Evolutionary conservation across 2,888 invertebrate genomes (phyloP), one percentile per base, ranked within the genome.

Genomic region (Thereva nobilitata): DNA sequence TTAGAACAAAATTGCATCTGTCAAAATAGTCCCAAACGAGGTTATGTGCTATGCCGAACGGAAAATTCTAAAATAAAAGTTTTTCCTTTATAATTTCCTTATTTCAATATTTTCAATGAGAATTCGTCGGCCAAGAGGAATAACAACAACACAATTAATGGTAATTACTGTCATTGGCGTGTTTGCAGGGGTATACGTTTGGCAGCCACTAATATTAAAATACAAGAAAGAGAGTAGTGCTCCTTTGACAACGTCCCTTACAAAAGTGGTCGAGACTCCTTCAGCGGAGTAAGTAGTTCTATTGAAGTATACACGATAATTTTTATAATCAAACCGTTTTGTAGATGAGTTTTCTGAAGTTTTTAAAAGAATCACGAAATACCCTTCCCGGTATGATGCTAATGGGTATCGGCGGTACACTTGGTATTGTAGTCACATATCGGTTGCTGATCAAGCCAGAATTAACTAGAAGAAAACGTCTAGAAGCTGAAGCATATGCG

Each of bases 161-260:
- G 64, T 83, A 67, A 79, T 78, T 44, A 76, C 78, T 37, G 76
- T 76, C 9, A 12, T 82, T 66, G 83, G 76, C 10, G 67, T 64
- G 4, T 1, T 55, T 54, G 45, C 54, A 35, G 64, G 74, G 4
- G 54, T n/a, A 70, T 83, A 83, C 70, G 82, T 82, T 78, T 83
- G 82, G 82, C 76, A 78, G 66, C 83, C 83, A 47, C 70, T 81
- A 4, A 73, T 83, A 54, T 2, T 76, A 4, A 75, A 72, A 68
- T 77, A 69, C 64, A 76, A 72, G 69, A 73, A 72, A 67, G 76
- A 77, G 44, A 49, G 23, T 23, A 23, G 23, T 2, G 23, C 23
- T 23, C 23, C 23, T 2, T 23, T 72, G 4, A 66, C 4, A 50
- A 10, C 47, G 37, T 40, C 38, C 5, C 4, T 34, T 37, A 10